phyloP scores from a whole-genome alignment of 2,797 vertebrate genomes.

The Rallus crepitans region DNA sequence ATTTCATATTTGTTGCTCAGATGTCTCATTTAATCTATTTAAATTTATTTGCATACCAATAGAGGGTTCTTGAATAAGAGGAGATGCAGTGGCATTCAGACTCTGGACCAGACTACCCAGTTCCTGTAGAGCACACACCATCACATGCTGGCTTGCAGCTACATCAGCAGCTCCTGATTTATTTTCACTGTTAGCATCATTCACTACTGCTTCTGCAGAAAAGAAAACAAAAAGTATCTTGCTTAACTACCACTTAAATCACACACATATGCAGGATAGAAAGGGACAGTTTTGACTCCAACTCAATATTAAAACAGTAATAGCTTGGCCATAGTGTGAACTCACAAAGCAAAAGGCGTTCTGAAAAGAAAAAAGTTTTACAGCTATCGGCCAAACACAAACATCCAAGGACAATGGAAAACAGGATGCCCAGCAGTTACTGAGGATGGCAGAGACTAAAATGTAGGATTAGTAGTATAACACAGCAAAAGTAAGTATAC shows the following conservation, averaged over 20 bases:
- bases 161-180: constrained; percentile 92
- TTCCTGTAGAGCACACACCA: constrained; percentile 98
- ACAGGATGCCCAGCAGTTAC: background rate
- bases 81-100: constrained; percentile 94
- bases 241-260: background rate
- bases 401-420: background rate
- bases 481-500: background rate
- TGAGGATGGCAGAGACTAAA: background rate
- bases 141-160: constrained; percentile 96
- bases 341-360: fast-evolving
- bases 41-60: constrained; percentile 83
- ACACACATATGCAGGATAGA: background rate
- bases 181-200: constrained; percentile 93
- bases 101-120: constrained; percentile 97
- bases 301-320: background rate
- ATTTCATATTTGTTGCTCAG: background rate
- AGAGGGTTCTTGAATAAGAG: constrained; percentile 96
- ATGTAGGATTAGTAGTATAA: background rate
- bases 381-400: background rate
- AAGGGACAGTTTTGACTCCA: background rate
- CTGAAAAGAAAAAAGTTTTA: background rate
- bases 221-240: background rate
- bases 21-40: background rate
- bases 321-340: background rate
- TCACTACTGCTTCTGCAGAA: constrained; percentile 92